Percentiles rank a stretch among this genome's conserved stretches.
phyloP scores from a whole-genome alignment of 92 coral and sea anemone species.

The Zoanthus sociatus region DNA sequence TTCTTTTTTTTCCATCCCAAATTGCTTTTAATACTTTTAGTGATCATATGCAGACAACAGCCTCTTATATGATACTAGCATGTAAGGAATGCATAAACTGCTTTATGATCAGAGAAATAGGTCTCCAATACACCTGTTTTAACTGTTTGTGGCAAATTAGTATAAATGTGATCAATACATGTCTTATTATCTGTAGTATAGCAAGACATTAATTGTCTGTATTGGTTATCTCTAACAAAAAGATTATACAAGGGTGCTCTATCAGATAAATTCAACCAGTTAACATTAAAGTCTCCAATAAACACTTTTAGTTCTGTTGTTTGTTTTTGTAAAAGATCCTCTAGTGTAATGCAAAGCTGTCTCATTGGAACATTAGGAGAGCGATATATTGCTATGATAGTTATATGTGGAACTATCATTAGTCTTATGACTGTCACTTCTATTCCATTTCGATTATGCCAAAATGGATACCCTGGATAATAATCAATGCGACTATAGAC shows the following conservation, averaged over 20 bases:
- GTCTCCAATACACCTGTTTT: conserved; percentile 6
- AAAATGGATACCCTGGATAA: conserved; percentile 71
- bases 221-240: conserved; percentile 6
- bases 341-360: conserved; percentile 1
- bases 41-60: conserved; percentile 10
- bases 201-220: conserved; percentile 7
- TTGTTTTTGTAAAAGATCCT: not conserved
- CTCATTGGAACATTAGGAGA: conserved; percentile 5
- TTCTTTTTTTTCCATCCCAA: conserved; percentile 5
- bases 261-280: conserved; percentile 6
- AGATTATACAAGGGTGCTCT: conserved; percentile 2
- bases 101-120: conserved; percentile 13
- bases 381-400: conserved; percentile 7
- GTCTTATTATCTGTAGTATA: conserved; percentile 12
- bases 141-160: conserved; percentile 11
- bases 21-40: conserved; percentile 4
- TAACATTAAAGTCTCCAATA: conserved; percentile 2
- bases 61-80: conserved; percentile 11
- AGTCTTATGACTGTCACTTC: conserved; percentile 47
- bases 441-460: conserved; percentile 71
- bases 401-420: conserved; percentile 18
- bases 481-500: conserved; percentile 73
- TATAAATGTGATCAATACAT: conserved; percentile 9
- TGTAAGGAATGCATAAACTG: conserved; percentile 8
- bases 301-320: conserved; percentile 4